These are phyloP conservation scores for Anoncus sp. DNA, from an alignment of 2,888 invertebrate genomes.

Conservation along the genomic window DNA sequence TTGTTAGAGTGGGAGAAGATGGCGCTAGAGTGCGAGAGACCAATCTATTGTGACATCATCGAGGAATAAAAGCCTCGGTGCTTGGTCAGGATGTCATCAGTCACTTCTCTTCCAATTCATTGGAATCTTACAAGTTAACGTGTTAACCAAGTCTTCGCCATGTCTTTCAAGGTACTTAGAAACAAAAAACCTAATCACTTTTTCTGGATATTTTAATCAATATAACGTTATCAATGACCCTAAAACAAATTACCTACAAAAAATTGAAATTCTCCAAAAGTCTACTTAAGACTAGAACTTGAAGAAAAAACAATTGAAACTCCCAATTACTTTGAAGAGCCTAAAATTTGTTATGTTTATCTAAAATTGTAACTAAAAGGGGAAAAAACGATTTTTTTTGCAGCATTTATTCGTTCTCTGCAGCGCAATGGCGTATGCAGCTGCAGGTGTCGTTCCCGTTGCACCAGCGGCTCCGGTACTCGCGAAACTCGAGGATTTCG, in stretches of 20 bases:
- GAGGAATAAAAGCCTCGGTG: constrained; percentile 70
- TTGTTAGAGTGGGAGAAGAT: constrained; percentile 64
- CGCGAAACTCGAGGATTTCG: constrained; percentile 72
- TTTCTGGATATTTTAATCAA: background rate
- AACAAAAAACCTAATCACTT: background rate
- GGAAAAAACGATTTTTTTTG: constrained; percentile 79
- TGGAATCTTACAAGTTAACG: constrained; percentile 55
- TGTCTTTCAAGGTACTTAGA: constrained; percentile 79
- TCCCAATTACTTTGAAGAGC: too few relatives aligned
- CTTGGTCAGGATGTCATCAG: constrained; percentile 70
- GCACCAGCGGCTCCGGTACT: constrained; percentile 69
- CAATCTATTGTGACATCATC: constrained; percentile 75
- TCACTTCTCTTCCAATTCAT: constrained; percentile 69
- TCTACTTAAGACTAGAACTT: too few relatives aligned
- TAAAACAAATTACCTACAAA: constrained; percentile 80
- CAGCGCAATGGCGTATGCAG: constrained; percentile 41
- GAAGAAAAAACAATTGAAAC: constrained; percentile 80
- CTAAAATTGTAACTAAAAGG: background rate
- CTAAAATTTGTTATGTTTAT: too few relatives aligned
- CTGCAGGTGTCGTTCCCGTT: constrained; percentile 52
- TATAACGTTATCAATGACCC: constrained; percentile 62
- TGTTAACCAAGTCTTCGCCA: constrained; percentile 55
- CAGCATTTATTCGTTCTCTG: constrained; percentile 61
- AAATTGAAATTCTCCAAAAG: too few relatives aligned
- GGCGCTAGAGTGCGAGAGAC: constrained; percentile 51